These are phyloP conservation scores for Hephaestus fuliginosus DNA, from an alignment of 2,797 vertebrate species.

Conservation along the genomic window DNA sequence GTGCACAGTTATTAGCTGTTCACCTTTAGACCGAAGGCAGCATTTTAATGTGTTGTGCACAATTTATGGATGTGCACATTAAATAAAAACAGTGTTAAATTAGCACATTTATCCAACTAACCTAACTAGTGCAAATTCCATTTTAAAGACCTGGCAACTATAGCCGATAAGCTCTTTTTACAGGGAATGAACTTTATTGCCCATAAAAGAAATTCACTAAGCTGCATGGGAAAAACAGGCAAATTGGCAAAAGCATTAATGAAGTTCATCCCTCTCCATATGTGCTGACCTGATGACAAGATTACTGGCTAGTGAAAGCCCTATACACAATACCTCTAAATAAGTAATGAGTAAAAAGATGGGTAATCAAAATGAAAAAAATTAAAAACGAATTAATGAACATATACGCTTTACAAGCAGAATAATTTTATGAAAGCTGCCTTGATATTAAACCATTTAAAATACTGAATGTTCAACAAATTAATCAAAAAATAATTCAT, in stretches of 20 bases:
- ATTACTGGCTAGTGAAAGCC: not conserved
- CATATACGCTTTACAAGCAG: not conserved
- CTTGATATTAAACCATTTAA: not conserved
- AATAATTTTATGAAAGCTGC: not conserved
- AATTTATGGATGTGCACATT: not conserved
- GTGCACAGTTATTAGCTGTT: not conserved
- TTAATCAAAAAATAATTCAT: slow-evolving; percentile 13
- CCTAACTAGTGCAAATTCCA: not conserved
- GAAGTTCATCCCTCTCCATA: not conserved
- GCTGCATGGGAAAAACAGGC: slow-evolving; percentile 6
- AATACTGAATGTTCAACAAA: not conserved
- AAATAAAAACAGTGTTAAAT: not conserved
- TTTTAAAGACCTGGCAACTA: slow-evolving; percentile 8
- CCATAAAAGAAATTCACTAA: not conserved
- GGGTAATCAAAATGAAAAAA: slow-evolving; percentile 2
- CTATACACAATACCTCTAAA: not conserved
- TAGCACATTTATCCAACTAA: not conserved
- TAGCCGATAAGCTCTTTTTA: not conserved
- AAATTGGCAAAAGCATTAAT: slow-evolving; percentile 27
- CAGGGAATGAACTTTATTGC: slow-evolving; percentile 3
- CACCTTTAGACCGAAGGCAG: not conserved
- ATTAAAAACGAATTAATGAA: not conserved
- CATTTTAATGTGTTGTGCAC: not conserved
- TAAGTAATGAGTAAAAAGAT: slow-evolving; percentile 12
- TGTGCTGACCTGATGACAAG: not conserved